These are phyloP conservation scores for Mus musculus DNA, from an alignment of 2,113 vertebrate species.

Conservation along the genomic window DNA sequence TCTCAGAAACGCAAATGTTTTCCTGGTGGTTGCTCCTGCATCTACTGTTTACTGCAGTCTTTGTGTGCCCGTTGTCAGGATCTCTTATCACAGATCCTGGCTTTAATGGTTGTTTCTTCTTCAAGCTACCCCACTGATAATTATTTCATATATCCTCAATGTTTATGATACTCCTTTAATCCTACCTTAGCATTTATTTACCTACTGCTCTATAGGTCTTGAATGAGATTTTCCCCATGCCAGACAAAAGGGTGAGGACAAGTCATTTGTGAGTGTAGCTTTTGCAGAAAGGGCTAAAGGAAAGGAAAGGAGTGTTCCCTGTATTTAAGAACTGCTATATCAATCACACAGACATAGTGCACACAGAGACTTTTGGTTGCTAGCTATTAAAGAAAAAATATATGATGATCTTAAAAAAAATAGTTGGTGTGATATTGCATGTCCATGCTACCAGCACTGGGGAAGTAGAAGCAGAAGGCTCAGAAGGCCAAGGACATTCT, in stretches of 20 bases:
- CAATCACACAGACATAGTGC: neutral
- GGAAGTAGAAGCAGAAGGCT: neutral
- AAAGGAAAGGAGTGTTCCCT: neutral
- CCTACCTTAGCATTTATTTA: neutral
- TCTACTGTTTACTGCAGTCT: neutral
- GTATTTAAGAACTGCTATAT: neutral
- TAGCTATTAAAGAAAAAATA: neutral
- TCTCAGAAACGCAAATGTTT: neutral
- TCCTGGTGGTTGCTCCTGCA: neutral
- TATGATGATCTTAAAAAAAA: neutral
- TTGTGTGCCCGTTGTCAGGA: neutral
- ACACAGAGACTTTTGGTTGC: neutral
- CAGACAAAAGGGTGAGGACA: slow-evolving; percentile 8
- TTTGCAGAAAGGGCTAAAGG: neutral
- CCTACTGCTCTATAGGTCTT: neutral
- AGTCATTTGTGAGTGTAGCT: neutral
- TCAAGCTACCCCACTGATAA: neutral
- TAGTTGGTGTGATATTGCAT: neutral
- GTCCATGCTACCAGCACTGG: no score
- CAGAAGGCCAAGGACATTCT: neutral
- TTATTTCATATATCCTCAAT: neutral
- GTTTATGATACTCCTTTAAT: neutral
- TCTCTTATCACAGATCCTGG: neutral
- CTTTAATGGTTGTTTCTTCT: neutral
- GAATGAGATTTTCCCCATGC: neutral